phyloP scores from a whole-genome alignment of 2,888 invertebrate genomes.

The Tenodera sinensis region DNA sequence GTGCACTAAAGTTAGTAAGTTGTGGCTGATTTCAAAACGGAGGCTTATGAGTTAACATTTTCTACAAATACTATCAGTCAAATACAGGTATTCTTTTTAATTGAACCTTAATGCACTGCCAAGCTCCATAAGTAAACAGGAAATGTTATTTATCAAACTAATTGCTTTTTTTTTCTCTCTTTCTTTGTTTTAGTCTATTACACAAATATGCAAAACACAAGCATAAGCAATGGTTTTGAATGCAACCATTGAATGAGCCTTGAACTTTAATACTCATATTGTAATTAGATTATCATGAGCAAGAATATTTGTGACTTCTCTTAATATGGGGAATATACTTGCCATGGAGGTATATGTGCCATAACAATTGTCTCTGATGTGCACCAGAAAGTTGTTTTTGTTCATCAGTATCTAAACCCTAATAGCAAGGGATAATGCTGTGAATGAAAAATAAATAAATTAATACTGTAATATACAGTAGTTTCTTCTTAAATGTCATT shows the following conservation, averaged over 20 bases:
- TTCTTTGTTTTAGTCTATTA: no score
- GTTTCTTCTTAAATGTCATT: no score
- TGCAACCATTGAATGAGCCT: no score
- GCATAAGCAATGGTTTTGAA: no score
- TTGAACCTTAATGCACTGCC: not conserved
- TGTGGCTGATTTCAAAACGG: not conserved
- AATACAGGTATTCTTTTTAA: not conserved
- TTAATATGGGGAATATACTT: not conserved
- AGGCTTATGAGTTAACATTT: not conserved
- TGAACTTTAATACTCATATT: no score
- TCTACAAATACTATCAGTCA: not conserved
- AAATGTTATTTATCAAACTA: not conserved
- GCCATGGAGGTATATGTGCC: not conserved
- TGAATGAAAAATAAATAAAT: no score
- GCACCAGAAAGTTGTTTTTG: not conserved
- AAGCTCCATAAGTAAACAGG: not conserved
- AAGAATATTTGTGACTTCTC: not conserved
- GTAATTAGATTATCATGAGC: no score
- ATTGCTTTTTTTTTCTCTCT: no score
- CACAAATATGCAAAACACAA: no score
- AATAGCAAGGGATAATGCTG: not conserved
- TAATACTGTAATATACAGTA: no score
- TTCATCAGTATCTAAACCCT: not conserved
- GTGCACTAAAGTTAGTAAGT: not conserved
- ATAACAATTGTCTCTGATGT: not conserved